A percentile compares a stretch with the other conserved stretches of the same genome.
Conservation (phyloP, 2,113 vertebrate species). For the Lepus americanus region DNA sequence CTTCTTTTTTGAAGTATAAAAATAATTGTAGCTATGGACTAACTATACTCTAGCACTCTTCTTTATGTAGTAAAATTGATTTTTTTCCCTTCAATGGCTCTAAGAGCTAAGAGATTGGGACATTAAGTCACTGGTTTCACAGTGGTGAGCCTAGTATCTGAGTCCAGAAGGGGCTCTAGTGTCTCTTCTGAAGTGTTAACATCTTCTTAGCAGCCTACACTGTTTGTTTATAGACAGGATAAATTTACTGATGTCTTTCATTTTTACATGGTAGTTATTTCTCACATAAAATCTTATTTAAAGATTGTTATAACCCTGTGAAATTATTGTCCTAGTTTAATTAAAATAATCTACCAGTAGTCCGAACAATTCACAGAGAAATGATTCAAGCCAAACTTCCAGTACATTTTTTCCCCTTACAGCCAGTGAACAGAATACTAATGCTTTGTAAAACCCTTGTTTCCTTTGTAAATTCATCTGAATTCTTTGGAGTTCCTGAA, state of each 20-base stretch:
- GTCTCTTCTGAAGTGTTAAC: background rate
- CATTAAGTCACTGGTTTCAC: background rate
- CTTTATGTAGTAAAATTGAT: background rate
- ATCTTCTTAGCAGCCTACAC: background rate
- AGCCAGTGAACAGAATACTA: background rate
- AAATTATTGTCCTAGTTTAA: background rate
- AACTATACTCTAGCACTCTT: background rate
- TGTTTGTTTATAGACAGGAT: background rate
- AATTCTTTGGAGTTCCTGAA: background rate
- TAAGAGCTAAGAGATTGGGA: background rate
- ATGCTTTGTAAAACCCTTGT: background rate
- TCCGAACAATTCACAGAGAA: background rate
- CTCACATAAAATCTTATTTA: background rate
- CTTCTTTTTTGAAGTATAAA: background rate
- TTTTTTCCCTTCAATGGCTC: background rate
- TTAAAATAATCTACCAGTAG: background rate
- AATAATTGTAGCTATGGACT: background rate
- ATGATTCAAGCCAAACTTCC: background rate
- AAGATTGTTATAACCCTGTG: background rate
- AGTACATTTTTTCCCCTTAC: background rate
- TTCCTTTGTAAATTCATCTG: background rate
- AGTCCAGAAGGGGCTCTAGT: background rate
- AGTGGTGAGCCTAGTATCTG: rapidly evolving
- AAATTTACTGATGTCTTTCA: background rate
- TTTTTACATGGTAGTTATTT: background rate